Evolutionary conservation across 1,140 invertebrate genomes (phyloP).

Genomic region (Trachymyrmex cornetzi): DNA sequence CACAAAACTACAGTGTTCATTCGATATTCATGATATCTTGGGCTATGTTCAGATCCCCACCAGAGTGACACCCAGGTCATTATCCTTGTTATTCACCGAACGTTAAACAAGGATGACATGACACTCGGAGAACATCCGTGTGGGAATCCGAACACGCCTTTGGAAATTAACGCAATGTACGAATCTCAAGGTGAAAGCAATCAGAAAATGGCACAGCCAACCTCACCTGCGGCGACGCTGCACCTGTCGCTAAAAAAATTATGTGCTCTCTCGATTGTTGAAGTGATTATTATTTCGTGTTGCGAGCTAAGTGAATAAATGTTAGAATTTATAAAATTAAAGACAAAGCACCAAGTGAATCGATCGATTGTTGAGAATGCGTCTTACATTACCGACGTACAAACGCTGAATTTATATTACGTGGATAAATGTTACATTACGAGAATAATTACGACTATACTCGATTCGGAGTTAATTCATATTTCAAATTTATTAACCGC

Average conservation of each 20-base stretch:
- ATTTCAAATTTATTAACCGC: neutral
- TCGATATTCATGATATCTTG: neutral
- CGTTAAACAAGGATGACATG: no score
- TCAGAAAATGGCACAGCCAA: neutral
- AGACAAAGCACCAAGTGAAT: neutral
- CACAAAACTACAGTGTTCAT: neutral
- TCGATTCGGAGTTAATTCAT: neutral
- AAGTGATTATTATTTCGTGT: neutral
- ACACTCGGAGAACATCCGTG: no score
- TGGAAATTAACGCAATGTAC: neutral
- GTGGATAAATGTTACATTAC: neutral
- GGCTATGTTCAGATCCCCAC: no score
- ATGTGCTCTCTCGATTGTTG: neutral
- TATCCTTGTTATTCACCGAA: no score
- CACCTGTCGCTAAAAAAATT: conserved; percentile 3
- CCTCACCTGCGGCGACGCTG: neutral
- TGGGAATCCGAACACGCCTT: no score
- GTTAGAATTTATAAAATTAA: neutral
- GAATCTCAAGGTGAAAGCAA: neutral
- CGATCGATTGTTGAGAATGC: neutral
- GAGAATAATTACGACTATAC: neutral
- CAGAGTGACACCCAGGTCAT: no score
- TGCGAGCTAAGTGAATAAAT: neutral
- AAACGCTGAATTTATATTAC: neutral
- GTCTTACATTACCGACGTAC: neutral